Evolutionary conservation across 2,113 vertebrate genomes (phyloP).

Genomic region (Oncorhynchus masou): DNA sequence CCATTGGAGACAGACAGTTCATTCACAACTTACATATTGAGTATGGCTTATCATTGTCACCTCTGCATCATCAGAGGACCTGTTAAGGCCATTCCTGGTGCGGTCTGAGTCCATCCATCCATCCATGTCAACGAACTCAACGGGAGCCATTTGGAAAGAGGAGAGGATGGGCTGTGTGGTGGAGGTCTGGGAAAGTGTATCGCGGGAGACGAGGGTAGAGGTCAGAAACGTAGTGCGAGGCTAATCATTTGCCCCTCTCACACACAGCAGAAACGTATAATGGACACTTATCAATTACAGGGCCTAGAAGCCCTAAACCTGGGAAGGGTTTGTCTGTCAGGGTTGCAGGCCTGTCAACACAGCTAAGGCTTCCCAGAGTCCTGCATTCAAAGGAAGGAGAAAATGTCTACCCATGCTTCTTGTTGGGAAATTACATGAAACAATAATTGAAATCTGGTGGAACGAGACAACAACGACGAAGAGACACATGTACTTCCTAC

Average conservation of each 20-base stretch:
- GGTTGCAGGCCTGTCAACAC: slow-evolving; percentile 22
- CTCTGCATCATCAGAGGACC: slow-evolving; percentile 12
- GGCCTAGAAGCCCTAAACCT: slow-evolving; percentile 8
- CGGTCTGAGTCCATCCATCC: slow-evolving; percentile 28
- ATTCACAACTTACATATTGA: slow-evolving; percentile 8
- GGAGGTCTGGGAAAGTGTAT: slow-evolving; percentile 30
- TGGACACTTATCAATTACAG: slow-evolving; percentile 38
- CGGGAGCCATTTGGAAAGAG: slow-evolving; percentile 28
- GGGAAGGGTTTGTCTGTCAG: slow-evolving; percentile 9
- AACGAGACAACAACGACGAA: not conserved
- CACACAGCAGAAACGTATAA: slow-evolving; percentile 19
- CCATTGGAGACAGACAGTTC: slow-evolving; percentile 10
- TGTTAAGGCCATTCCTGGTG: slow-evolving; percentile 12
- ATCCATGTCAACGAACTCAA: slow-evolving; percentile 8
- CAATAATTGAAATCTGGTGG: not conserved
- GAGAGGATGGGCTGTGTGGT: slow-evolving; percentile 13
- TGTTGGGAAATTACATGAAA: slow-evolving; percentile 6
- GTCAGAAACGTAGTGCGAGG: slow-evolving; percentile 9
- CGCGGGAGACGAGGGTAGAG: slow-evolving; percentile 20
- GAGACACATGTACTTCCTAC: slow-evolving; percentile 35
- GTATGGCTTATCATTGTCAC: not conserved
- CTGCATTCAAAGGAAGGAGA: slow-evolving; percentile 30
- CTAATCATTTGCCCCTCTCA: slow-evolving; percentile 36
- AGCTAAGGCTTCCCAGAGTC: slow-evolving; percentile 24
- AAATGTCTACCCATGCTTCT: slow-evolving; percentile 23